Evolutionary conservation across 2,113 vertebrate species (phyloP).

Genomic region (Nematolebias whitei): DNA sequence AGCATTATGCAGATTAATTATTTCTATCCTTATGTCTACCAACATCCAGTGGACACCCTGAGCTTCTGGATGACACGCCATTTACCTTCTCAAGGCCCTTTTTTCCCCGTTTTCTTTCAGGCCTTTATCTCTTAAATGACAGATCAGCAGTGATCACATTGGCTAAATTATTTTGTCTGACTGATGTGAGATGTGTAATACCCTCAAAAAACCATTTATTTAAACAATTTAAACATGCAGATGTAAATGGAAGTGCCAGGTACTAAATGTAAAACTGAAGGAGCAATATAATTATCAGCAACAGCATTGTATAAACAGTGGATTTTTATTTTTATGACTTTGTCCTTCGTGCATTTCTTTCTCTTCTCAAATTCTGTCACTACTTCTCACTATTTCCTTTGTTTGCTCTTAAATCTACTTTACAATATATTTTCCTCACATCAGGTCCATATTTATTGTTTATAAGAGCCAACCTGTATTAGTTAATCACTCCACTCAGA

Average conservation of each 20-base stretch:
- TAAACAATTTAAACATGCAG: neutral
- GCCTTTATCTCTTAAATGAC: slow-evolving; percentile 56
- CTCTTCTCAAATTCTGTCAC: too few relatives aligned
- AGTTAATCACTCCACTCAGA: too few relatives aligned
- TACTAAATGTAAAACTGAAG: too few relatives aligned
- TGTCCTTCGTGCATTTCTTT: too few relatives aligned
- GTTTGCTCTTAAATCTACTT: too few relatives aligned
- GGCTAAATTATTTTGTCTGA: slow-evolving; percentile 37
- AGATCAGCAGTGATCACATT: slow-evolving; percentile 60
- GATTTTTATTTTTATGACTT: too few relatives aligned
- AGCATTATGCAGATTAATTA: slow-evolving; percentile 43
- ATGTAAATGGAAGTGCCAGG: neutral
- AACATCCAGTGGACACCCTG: slow-evolving; percentile 44
- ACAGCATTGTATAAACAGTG: too few relatives aligned
- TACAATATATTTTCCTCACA: too few relatives aligned
- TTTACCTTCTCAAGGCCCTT: slow-evolving; percentile 46
- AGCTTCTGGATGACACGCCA: slow-evolving; percentile 51
- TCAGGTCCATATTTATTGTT: too few relatives aligned
- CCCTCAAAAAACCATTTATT: slow-evolving; percentile 17
- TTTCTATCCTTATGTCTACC: slow-evolving; percentile 27
- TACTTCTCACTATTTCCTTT: too few relatives aligned
- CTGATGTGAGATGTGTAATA: slow-evolving; percentile 40
- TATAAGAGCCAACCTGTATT: too few relatives aligned
- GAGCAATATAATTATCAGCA: too few relatives aligned
- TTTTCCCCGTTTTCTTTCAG: slow-evolving; percentile 42